Evolutionary conservation across 2,113 vertebrate species (phyloP).

Genomic region (Hirundichthys speculiger): DNA sequence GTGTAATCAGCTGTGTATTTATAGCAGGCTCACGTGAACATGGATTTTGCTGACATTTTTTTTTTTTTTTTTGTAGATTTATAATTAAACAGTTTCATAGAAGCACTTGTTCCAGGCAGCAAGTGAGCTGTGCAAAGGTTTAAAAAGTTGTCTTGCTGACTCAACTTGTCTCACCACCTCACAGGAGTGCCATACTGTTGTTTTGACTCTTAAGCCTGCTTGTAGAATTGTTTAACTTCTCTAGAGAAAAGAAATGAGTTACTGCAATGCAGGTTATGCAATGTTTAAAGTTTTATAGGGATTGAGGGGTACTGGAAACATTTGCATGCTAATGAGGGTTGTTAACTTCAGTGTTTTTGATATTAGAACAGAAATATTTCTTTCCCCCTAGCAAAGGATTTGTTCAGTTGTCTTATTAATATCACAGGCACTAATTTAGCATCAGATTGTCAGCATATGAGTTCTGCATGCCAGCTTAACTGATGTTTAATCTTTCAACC

Average conservation of each 20-base stretch:
- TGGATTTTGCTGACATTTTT: slow-evolving; percentile 45
- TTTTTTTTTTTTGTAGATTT: slow-evolving; percentile 56
- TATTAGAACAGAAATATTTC: slow-evolving; percentile 61
- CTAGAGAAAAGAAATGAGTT: slow-evolving; percentile 83
- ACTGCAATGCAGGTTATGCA: slow-evolving; percentile 86
- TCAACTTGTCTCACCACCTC: slow-evolving; percentile 45
- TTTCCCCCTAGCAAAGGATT: slow-evolving; percentile 39
- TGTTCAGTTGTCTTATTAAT: slow-evolving; percentile 35
- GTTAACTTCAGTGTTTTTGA: slow-evolving; percentile 79
- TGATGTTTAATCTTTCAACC: slow-evolving; percentile 53
- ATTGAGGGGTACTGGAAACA: slow-evolving; percentile 59
- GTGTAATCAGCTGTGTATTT: slow-evolving; percentile 60
- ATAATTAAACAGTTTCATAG: slow-evolving; percentile 58
- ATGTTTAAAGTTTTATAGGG: slow-evolving; percentile 76
- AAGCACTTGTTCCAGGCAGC: slow-evolving; percentile 53
- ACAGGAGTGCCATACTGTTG: slow-evolving; percentile 74
- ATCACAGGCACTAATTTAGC: slow-evolving; percentile 60
- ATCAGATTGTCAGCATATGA: slow-evolving; percentile 46
- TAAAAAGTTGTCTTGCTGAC: slow-evolving; percentile 35
- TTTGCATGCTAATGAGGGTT: slow-evolving; percentile 76
- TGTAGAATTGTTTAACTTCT: slow-evolving; percentile 81
- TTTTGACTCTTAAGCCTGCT: slow-evolving; percentile 69
- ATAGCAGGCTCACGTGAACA: slow-evolving; percentile 37
- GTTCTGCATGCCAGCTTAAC: slow-evolving; percentile 69
- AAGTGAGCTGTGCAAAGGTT: slow-evolving; percentile 44